These are phyloP conservation scores for Phymastichus coffea DNA, from an alignment of 1,140 invertebrate species.

Conservation along the genomic window DNA sequence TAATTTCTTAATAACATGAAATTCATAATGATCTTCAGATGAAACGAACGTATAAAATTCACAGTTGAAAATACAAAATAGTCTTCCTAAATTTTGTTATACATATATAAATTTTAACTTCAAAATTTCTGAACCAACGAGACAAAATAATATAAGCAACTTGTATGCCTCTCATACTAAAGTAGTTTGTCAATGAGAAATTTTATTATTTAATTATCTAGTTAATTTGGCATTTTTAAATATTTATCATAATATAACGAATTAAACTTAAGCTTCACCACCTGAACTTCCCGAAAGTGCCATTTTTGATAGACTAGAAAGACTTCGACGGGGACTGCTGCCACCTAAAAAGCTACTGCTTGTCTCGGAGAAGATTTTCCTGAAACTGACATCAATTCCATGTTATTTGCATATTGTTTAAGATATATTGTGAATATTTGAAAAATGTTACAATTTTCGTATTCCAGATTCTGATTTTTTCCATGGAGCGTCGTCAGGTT, in stretches of 20 bases:
- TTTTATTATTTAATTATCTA: conserved; percentile 9
- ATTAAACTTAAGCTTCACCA: conserved; percentile 40
- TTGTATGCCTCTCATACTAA: no score
- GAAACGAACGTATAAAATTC: conserved; percentile 31
- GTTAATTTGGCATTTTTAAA: conserved; percentile 27
- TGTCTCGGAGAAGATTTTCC: conserved; percentile 69
- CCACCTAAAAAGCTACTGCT: conserved; percentile 59
- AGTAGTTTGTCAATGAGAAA: no score
- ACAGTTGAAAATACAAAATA: conserved; percentile 28
- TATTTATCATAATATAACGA: background rate
- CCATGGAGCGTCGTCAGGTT: conserved; percentile 94
- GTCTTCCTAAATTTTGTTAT: conserved; percentile 19
- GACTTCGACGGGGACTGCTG: conserved; percentile 68
- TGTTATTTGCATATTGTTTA: background rate
- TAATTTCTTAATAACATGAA: conserved; percentile 22
- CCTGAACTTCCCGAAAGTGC: conserved; percentile 62
- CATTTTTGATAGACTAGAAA: conserved; percentile 72
- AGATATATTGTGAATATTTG: no score
- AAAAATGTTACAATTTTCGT: conserved; percentile 93
- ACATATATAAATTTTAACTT: conserved; percentile 6
- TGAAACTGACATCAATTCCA: conserved; percentile 59
- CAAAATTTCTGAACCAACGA: no score
- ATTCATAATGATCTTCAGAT: no score
- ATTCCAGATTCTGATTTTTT: conserved; percentile 84
- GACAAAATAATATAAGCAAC: no score